A percentile compares a stretch with the other conserved stretches of the same genome.
These are phyloP conservation scores for Calephelis virginiensis DNA, from an alignment of 1,140 invertebrate genomes.

Conservation along the genomic window DNA sequence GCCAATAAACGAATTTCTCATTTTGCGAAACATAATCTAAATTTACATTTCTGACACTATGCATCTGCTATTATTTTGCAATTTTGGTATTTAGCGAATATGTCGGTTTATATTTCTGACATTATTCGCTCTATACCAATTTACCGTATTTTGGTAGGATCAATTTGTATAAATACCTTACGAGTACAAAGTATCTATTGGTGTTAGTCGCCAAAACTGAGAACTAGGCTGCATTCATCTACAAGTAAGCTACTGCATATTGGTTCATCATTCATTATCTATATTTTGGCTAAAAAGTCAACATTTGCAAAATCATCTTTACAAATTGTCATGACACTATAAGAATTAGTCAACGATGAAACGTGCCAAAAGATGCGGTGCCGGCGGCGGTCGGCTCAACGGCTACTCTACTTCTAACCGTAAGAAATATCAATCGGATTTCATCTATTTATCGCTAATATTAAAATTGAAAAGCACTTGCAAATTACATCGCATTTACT, in stretches of 20 bases:
- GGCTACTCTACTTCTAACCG: constrained; percentile 44
- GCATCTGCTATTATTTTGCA: neutral
- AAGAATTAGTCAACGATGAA: constrained; percentile 75
- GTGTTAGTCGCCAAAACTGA: constrained; percentile 75
- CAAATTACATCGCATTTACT: constrained; percentile 47
- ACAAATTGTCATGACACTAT: constrained; percentile 77
- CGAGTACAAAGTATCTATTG: constrained; percentile 74
- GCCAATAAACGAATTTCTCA: no score
- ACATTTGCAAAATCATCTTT: constrained; percentile 76
- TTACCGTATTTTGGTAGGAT: constrained; percentile 62
- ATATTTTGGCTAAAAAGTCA: constrained; percentile 78
- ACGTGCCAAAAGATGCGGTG: constrained; percentile 51
- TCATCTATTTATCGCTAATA: constrained; percentile 46
- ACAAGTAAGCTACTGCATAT: constrained; percentile 76
- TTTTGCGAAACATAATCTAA: neutral
- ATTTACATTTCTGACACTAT: neutral
- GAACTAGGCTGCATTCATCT: constrained; percentile 74
- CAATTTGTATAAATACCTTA: constrained; percentile 75
- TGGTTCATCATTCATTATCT: constrained; percentile 76
- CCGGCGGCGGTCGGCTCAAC: constrained; percentile 50
- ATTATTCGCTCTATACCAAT: constrained; percentile 3
- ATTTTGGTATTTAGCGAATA: neutral
- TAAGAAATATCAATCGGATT: constrained; percentile 60
- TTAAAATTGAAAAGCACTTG: constrained; percentile 50
- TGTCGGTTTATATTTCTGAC: neutral